These are phyloP conservation scores for Xenopus borealis DNA, from an alignment of 2,113 vertebrate species.

Conservation along the genomic window DNA sequence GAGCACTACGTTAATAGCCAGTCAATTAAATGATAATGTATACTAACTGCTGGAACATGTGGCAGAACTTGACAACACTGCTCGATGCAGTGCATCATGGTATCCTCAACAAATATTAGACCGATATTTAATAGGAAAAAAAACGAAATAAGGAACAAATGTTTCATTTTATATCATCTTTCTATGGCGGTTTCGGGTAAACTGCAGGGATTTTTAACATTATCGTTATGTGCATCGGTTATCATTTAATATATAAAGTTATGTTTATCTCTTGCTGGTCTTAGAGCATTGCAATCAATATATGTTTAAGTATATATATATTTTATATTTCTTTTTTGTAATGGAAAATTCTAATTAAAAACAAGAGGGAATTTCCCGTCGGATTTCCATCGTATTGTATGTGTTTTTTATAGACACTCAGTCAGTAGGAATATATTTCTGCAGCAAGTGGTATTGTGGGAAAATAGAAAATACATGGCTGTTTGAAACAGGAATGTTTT, in stretches of 20 bases:
- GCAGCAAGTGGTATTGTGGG: neutral
- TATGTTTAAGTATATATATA: constrained; percentile 29
- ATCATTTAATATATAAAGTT: constrained; percentile 71
- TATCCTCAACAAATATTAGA: constrained; percentile 41
- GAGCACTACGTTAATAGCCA: neutral
- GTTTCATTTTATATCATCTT: constrained; percentile 59
- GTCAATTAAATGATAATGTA: neutral
- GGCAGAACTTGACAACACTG: constrained; percentile 58
- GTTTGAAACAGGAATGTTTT: too few species aligned
- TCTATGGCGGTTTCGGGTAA: constrained; percentile 87
- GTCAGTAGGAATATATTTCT: neutral
- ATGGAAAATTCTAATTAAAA: constrained; percentile 28
- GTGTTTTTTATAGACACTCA: neutral
- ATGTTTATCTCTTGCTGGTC: constrained; percentile 75
- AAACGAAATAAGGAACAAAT: constrained; percentile 36
- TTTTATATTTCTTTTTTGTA: constrained; percentile 48
- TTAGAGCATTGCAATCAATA: constrained; percentile 67
- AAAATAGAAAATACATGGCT: neutral
- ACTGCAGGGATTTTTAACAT: constrained; percentile 77
- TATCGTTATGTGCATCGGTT: constrained; percentile 77
- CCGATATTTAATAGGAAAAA: constrained; percentile 53
- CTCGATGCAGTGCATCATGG: constrained; percentile 65
- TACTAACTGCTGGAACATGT: constrained; percentile 40
- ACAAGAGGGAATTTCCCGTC: neutral
- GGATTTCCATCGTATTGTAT: neutral